A percentile compares a stretch with the other conserved stretches of the same genome.
Conservation (phyloP, 2,888 invertebrate species). For the Drosophila prolongata region DNA sequence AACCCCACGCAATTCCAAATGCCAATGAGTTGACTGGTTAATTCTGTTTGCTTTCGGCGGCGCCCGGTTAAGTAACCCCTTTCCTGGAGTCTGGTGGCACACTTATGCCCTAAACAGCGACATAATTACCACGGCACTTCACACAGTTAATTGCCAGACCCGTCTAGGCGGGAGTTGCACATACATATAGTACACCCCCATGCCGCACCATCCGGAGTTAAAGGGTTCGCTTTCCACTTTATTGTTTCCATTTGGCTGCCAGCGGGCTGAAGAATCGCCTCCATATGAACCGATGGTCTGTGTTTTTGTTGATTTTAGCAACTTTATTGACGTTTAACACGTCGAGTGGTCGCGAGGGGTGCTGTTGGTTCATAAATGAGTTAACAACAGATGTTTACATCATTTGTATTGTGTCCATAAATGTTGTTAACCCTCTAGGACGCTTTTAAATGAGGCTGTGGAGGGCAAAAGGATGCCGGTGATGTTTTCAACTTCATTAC, state of each 20-base stretch:
- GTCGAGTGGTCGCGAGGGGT: conserved; percentile 48
- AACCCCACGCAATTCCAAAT: conserved; percentile 25
- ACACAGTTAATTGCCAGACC: conserved; percentile 57
- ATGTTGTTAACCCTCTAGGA: conserved; percentile 20
- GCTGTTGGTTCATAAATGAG: conserved; percentile 43
- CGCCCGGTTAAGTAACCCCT: conserved; percentile 51
- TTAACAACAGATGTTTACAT: conserved; percentile 73
- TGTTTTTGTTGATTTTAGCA: conserved; percentile 74
- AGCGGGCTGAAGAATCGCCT: conserved; percentile 55
- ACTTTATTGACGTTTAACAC: conserved; percentile 79
- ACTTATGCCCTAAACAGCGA: conserved; percentile 47
- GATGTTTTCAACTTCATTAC: background rate
- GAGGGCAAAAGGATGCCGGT: background rate
- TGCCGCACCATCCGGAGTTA: conserved; percentile 1
- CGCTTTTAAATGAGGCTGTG: conserved; percentile 3
- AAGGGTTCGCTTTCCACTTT: conserved; percentile 46
- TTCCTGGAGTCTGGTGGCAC: conserved; percentile 43
- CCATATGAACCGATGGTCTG: conserved; percentile 33
- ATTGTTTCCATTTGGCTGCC: conserved; percentile 72
- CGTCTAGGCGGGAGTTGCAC: background rate
- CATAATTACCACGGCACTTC: conserved; percentile 63
- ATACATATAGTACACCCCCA: conserved; percentile 20
- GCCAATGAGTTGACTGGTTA: conserved; percentile 66
- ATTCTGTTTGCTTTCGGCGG: conserved; percentile 72
- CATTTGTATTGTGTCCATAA: conserved; percentile 54